Evolutionary conservation across 2,113 vertebrate genomes (phyloP).

Genomic region (Pterocles burchelli): DNA sequence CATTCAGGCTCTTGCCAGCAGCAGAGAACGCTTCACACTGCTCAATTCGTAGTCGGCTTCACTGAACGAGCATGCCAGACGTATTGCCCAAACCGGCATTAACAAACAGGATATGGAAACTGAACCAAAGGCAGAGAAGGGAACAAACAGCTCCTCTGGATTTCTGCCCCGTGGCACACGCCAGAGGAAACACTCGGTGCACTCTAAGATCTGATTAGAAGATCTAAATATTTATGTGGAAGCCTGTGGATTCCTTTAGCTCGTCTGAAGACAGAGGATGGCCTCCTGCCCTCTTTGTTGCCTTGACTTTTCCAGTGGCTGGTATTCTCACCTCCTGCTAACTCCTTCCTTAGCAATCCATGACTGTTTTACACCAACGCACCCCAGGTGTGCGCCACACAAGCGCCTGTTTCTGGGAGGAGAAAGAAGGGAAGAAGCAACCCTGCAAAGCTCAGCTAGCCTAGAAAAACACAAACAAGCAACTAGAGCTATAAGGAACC

Average conservation of each 20-base stretch:
- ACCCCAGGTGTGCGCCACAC: background rate
- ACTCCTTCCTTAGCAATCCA: conserved; percentile 20
- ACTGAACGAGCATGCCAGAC: background rate
- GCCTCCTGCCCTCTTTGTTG: conserved; percentile 4
- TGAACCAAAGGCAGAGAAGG: conserved; percentile 1
- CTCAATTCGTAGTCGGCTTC: background rate
- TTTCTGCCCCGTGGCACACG: background rate
- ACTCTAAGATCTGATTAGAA: conserved; percentile 35
- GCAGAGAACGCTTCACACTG: background rate
- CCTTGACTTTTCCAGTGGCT: background rate
- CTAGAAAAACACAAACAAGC: conserved; percentile 36
- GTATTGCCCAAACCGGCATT: background rate
- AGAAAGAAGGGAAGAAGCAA: background rate
- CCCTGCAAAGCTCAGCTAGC: background rate
- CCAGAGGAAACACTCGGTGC: conserved; percentile 9
- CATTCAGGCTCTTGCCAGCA: background rate
- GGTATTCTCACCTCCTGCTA: background rate
- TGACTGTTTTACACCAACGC: background rate
- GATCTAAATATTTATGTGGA: conserved; percentile 37
- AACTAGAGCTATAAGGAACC: background rate
- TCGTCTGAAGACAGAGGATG: background rate
- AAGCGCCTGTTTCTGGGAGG: background rate
- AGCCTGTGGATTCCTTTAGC: conserved; percentile 21
- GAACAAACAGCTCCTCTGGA: conserved; percentile 14
- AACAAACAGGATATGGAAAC: background rate